Evolutionary conservation across 2,113 vertebrate genomes (phyloP), one percentile per base, ranked within the genome.

Genomic region (Chlamydotis undulata): DNA sequence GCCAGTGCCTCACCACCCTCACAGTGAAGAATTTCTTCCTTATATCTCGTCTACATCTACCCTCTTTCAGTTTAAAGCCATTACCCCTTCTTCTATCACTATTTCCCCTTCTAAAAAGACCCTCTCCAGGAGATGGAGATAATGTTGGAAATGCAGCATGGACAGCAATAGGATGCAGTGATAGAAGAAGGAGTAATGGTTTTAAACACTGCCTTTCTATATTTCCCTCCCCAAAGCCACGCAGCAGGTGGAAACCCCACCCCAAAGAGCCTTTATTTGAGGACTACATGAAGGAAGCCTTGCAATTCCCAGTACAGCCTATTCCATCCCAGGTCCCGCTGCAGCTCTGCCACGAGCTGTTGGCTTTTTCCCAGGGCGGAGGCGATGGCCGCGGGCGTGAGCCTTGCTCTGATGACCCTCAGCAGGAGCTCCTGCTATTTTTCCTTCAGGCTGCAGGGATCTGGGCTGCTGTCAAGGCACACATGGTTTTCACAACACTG

Each of bases 71-170:
- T 41, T 41, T 41, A 41, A 41, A 41, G 41, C 41, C 41, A 41
- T 41, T 41, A 41, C 41, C 41, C 41, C 41, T 43, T 43, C 14
- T 43, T 43, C 41, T 43, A 43, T 43, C 41, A 43, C 14, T 15
- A 43, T 14, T 43, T 43, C 14, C 41, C 41, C 41, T 43, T 43
- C 14, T 43, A 43, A 43, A 41, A 43, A 43, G 41, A 15, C 41
- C 15, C 41, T 43, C 41, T 43, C 41, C 41, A 43, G 41, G 41
- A 75, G 29, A 10, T 2, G 9, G 28, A 75, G 49, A 33, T 61
- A 31, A 53, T 17, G 26, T 7, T 1, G 1, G 75, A 28, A 86
- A 60, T 9, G 39, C 1, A 1, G 50, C 31, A 65, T 0, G 0
- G 73, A 28, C 23, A 70, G 56, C 16, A 43, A 43, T 14, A 14